Conservation (phyloP, 2,888 invertebrate species). For the Masnerella sp. region DNA sequence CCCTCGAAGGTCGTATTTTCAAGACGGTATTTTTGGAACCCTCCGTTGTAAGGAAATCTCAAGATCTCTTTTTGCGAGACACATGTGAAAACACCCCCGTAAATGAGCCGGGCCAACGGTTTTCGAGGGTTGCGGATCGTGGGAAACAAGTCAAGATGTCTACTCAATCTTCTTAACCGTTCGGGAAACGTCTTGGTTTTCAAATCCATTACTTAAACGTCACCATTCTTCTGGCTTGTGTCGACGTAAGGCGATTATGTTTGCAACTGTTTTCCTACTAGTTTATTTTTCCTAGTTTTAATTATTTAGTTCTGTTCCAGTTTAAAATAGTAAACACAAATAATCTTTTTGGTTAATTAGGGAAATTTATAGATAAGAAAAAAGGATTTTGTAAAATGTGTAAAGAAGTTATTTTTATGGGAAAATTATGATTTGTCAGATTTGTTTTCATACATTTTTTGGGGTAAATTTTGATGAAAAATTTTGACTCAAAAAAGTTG, state of each 20-base stretch:
- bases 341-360: too few species aligned
- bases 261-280: conserved; percentile 9
- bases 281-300: neutral
- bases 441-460: too few species aligned
- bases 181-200: conserved; percentile 17
- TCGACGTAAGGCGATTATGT: conserved; percentile 18
- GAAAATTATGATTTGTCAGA: too few species aligned
- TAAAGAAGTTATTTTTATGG: too few species aligned
- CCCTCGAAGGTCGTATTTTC: neutral
- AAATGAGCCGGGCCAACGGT: conserved; percentile 32
- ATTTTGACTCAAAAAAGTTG: too few species aligned
- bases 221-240: conserved; percentile 26
- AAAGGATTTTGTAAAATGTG: too few species aligned
- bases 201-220: neutral
- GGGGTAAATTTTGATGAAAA: too few species aligned
- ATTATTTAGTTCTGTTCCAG: neutral
- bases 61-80: conserved; percentile 44
- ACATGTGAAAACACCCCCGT: conserved; percentile 57
- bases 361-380: too few species aligned
- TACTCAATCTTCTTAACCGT: conserved; percentile 32
- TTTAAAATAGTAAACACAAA: neutral
- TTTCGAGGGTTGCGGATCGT: conserved; percentile 43
- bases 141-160: conserved; percentile 43
- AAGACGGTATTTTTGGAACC: conserved; percentile 2
- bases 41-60: conserved; percentile 11